phyloP scores from a whole-genome alignment of 1,140 invertebrate genomes.

The Drosophila suzukii region DNA sequence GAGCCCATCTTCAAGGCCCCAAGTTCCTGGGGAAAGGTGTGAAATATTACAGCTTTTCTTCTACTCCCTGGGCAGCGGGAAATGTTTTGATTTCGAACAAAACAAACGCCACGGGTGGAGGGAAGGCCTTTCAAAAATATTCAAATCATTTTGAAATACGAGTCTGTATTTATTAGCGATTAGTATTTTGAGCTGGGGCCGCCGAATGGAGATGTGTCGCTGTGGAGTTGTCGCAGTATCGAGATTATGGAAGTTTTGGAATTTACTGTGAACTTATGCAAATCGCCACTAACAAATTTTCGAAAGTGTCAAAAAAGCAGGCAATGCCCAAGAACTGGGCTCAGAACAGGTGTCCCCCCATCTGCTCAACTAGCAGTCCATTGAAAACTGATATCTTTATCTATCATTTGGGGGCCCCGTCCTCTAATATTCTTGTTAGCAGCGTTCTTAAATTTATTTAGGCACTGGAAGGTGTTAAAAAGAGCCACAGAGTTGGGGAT shows the following conservation, averaged over 20 bases:
- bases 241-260: conserved; percentile 55
- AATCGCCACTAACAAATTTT: conserved; percentile 70
- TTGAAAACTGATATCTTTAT: conserved; percentile 78
- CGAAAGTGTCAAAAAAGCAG: conserved; percentile 66
- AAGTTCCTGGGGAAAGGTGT: conserved; percentile 28
- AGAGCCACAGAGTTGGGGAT: conserved; percentile 14
- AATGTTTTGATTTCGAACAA: conserved; percentile 81
- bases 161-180: conserved; percentile 80
- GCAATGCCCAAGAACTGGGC: conserved; percentile 15
- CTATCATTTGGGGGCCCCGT: neutral
- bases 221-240: neutral
- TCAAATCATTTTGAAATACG: conserved; percentile 80
- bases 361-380: neutral
- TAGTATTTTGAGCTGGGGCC: conserved; percentile 40
- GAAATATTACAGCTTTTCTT: conserved; percentile 48
- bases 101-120: conserved; percentile 70
- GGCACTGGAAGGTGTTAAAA: conserved; percentile 69
- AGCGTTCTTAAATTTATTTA: conserved; percentile 41
- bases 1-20: conserved; percentile 5
- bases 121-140: conserved; percentile 66
- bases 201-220: neutral
- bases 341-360: conserved; percentile 17
- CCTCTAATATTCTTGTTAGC: conserved; percentile 47
- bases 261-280: conserved; percentile 82
- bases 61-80: conserved; percentile 35